These are phyloP conservation scores for Liolophura sinensis DNA, from an alignment of 1,140 invertebrate species.

Conservation along the genomic window DNA sequence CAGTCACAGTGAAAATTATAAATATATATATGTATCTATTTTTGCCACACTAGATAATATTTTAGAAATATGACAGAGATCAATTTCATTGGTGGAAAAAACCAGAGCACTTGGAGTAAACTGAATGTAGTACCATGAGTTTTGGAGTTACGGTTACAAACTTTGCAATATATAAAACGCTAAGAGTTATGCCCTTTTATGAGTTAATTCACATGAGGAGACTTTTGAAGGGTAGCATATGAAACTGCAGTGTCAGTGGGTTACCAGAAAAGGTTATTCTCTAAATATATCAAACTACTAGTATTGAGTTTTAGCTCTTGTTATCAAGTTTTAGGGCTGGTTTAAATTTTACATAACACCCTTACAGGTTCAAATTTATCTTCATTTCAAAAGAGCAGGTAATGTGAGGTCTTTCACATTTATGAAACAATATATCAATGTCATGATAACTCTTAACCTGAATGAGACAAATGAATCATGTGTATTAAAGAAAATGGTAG, in stretches of 20 bases:
- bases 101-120: no score
- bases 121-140: no score
- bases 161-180: neutral
- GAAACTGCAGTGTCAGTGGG: neutral
- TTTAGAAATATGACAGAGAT: no score
- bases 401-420: neutral
- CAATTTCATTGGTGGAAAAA: no score
- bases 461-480: constrained; percentile 8
- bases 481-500: constrained; percentile 1
- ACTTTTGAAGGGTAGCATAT: neutral
- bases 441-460: neutral
- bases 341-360: no score
- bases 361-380: no score
- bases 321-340: neutral
- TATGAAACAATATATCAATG: neutral
- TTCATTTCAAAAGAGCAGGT: neutral
- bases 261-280: neutral
- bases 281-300: neutral
- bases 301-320: neutral
- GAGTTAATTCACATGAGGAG: neutral
- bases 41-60: no score
- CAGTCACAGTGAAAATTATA: constrained; percentile 1
- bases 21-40: no score
- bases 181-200: neutral
- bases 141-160: no score